These are phyloP conservation scores for Osmoderma eremita DNA, from an alignment of 2,888 invertebrate genomes.

Conservation along the genomic window DNA sequence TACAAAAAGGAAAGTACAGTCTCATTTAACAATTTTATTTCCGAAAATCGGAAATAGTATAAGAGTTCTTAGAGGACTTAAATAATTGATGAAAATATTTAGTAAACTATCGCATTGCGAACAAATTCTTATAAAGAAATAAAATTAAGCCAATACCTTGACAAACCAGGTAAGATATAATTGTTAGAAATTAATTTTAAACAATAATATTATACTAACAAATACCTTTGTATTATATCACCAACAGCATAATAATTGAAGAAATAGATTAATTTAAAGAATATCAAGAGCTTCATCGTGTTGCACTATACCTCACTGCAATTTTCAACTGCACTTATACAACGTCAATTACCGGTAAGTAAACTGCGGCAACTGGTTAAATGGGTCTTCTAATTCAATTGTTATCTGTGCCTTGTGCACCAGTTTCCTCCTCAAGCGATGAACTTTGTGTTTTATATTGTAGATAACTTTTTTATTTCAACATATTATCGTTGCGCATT, in stretches of 20 bases:
- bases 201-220: no score
- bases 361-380: background rate
- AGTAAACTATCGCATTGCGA: no score
- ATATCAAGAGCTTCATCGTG: slow-evolving; percentile 5
- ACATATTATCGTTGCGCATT: slow-evolving; percentile 12
- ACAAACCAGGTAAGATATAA: no score
- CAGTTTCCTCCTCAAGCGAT: slow-evolving; percentile 22
- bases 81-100: no score
- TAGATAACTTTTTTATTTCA: slow-evolving; percentile 24
- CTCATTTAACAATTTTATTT: no score
- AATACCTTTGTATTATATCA: slow-evolving; percentile 1
- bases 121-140: no score
- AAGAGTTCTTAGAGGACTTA: no score
- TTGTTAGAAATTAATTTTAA: no score
- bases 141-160: no score
- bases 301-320: background rate
- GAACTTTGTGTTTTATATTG: slow-evolving; percentile 25
- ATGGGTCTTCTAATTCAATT: slow-evolving; percentile 16
- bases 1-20: no score
- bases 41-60: no score
- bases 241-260: background rate
- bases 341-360: slow-evolving; percentile 13
- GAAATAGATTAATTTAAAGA: slow-evolving; percentile 12
- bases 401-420: slow-evolving; percentile 9
- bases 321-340: background rate